phyloP scores from a whole-genome alignment of 30 jellyfish, hydroid and myxozoan species.

The Pelagia noctiluca region DNA sequence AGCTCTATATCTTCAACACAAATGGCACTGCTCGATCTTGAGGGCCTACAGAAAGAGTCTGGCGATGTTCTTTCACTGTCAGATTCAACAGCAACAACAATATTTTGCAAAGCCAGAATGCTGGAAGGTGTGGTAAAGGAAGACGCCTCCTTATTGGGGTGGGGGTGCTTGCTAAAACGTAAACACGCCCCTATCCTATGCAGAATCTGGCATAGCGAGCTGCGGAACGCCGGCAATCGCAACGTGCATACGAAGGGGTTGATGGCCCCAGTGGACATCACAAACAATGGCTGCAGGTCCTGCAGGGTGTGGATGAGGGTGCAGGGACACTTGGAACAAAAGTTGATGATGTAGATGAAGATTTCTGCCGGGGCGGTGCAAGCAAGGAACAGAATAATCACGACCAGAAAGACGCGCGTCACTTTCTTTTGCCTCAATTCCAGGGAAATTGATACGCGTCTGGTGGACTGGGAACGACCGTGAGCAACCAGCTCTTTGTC shows the following conservation, averaged over 20 bases:
- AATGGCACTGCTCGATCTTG: no score
- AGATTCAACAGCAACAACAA: no score
- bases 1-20: no score
- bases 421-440: constrained; percentile 64
- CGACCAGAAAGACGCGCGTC: constrained; percentile 55
- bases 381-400: constrained; percentile 49
- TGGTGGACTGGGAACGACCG: constrained; percentile 29
- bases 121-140: no score
- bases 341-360: constrained; percentile 52
- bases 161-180: no score
- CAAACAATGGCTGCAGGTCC: constrained; percentile 58
- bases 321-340: constrained; percentile 62
- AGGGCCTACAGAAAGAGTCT: no score
- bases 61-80: no score
- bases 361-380: constrained; percentile 76
- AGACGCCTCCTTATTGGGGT: no score
- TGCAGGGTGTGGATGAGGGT: constrained; percentile 46
- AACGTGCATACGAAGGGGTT: constrained; percentile 77
- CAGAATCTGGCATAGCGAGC: constrained; percentile 21
- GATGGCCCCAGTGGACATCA: constrained; percentile 58
- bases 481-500: constrained; percentile 39
- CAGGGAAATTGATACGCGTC: constrained; percentile 51
- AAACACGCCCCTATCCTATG: no score
- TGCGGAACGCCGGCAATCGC: constrained; percentile 74
- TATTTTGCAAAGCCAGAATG: no score